Conservation (phyloP, 2,797 vertebrate genomes). For the Sarcophilus harrisii region DNA sequence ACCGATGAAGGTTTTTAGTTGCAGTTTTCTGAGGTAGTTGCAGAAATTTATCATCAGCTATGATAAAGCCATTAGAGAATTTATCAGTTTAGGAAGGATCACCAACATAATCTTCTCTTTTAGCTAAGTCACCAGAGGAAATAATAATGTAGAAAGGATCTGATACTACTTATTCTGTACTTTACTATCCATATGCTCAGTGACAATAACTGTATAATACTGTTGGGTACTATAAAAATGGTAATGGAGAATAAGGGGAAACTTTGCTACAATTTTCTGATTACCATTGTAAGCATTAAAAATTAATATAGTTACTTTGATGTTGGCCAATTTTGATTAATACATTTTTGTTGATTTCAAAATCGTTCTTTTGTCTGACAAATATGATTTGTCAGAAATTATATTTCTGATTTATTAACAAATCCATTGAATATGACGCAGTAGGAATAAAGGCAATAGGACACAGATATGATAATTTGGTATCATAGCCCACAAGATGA, state of each 20-base stretch:
- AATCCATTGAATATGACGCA: background rate
- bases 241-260: background rate
- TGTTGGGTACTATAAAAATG: background rate
- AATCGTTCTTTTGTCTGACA: background rate
- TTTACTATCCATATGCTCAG: background rate
- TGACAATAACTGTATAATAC: background rate
- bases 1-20: background rate
- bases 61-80: background rate
- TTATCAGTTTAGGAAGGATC: background rate
- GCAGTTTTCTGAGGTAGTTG: background rate
- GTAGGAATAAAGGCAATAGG: background rate
- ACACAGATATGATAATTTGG: background rate
- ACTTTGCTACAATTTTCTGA: background rate
- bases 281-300: background rate
- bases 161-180: conserved; percentile 2
- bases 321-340: background rate
- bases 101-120: background rate
- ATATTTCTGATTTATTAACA: background rate
- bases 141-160: background rate
- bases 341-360: background rate
- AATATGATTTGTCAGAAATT: background rate
- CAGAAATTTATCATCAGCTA: background rate
- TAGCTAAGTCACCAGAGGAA: background rate
- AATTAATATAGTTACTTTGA: background rate
- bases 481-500: background rate